Percentiles rank a stretch among this genome's conserved stretches.
Evolutionary conservation across 2,797 vertebrate genomes (phyloP).

Genomic region (Onychomys torridus): DNA sequence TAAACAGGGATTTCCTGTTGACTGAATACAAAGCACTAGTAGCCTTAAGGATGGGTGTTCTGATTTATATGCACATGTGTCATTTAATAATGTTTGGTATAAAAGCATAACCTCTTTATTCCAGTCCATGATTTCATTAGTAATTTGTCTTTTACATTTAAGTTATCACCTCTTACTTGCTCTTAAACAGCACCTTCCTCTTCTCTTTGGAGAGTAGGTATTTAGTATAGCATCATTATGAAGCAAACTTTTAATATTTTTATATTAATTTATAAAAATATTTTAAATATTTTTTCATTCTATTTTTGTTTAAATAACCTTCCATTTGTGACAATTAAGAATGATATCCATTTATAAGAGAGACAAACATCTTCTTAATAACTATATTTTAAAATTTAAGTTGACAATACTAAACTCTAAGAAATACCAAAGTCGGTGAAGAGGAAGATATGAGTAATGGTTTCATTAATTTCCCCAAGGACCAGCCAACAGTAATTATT

Average conservation of each 20-base stretch:
- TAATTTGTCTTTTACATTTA: neutral
- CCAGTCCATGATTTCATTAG: neutral
- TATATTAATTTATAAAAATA: too few species aligned
- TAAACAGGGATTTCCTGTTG: neutral
- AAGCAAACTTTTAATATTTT: neutral
- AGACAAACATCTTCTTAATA: neutral
- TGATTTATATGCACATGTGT: neutral
- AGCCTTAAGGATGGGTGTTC: neutral
- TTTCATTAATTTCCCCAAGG: neutral
- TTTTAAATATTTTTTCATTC: neutral
- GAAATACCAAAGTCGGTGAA: neutral
- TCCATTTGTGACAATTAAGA: neutral
- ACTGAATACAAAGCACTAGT: neutral
- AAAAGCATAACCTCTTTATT: neutral
- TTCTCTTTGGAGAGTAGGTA: neutral
- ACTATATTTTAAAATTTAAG: neutral
- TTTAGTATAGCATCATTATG: neutral
- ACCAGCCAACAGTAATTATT: neutral
- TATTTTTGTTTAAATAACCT: neutral
- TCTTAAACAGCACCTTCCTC: neutral
- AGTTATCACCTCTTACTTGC: neutral
- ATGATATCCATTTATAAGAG: neutral
- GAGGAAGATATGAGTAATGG: neutral
- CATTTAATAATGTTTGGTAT: neutral
- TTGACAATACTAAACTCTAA: neutral